phyloP scores from a whole-genome alignment of 2,113 vertebrate species.

The Lagopus muta region DNA sequence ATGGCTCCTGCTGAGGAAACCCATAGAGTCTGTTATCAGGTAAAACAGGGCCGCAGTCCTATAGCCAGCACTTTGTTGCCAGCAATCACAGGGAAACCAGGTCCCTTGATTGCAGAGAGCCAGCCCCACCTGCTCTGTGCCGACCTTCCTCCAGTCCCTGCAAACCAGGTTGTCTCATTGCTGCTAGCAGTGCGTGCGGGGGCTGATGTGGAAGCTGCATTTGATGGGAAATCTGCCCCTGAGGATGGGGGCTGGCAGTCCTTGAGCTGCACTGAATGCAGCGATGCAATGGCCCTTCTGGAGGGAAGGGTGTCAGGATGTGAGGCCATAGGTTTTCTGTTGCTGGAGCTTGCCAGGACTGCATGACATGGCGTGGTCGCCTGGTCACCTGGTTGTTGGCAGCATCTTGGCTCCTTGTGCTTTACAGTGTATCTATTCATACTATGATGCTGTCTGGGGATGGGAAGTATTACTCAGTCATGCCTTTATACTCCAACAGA shows the following conservation, averaged over 20 bases:
- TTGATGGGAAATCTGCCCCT: background rate
- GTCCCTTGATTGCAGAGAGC: no score
- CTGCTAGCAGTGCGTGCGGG: accelerated
- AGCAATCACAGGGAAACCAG: accelerated
- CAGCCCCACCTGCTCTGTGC: background rate
- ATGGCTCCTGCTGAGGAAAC: background rate
- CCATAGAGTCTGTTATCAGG: background rate
- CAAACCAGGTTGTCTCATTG: accelerated
- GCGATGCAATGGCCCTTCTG: accelerated
- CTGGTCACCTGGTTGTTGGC: background rate
- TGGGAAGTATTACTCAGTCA: background rate
- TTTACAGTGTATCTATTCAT: background rate
- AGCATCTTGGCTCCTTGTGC: accelerated
- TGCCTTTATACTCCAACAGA: background rate
- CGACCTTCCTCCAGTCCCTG: background rate
- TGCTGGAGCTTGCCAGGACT: background rate
- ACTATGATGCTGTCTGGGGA: background rate
- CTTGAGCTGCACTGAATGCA: accelerated
- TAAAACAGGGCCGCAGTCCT: background rate
- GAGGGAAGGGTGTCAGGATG: background rate
- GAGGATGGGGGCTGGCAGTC: accelerated
- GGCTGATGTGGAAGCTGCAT: accelerated
- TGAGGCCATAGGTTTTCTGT: accelerated
- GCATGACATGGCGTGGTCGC: no score
- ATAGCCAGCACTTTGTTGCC: background rate